Percentiles rank a stretch among this genome's conserved stretches.
These are phyloP conservation scores for Pelobates cultripes DNA, from an alignment of 2,797 vertebrate species.

Conservation along the genomic window DNA sequence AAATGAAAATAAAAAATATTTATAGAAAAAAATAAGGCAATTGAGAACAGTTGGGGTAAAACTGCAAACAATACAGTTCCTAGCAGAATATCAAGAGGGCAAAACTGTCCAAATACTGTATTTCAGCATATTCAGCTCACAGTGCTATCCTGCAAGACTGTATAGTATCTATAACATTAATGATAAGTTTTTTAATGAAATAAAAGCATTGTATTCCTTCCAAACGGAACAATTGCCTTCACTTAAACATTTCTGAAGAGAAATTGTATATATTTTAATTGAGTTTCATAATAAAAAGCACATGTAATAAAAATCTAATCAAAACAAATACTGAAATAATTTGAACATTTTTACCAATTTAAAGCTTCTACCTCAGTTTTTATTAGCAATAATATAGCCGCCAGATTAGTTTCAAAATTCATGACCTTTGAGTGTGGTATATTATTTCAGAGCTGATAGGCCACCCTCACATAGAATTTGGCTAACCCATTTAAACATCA, in stretches of 20 bases:
- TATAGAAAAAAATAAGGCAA: too few relatives aligned
- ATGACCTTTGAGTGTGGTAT: constrained; percentile 79
- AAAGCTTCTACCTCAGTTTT: constrained; percentile 73
- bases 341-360: constrained; percentile 71
- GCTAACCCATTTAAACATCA: constrained; percentile 89
- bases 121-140: too few relatives aligned
- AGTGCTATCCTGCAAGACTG: neutral
- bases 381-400: constrained; percentile 75
- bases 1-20: too few relatives aligned
- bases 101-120: too few relatives aligned
- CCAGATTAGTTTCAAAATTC: constrained; percentile 73
- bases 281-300: constrained; percentile 79
- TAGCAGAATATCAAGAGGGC: too few relatives aligned
- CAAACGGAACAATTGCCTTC: constrained; percentile 88
- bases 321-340: constrained; percentile 79
- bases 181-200: constrained; percentile 89
- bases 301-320: constrained; percentile 81
- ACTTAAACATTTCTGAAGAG: constrained; percentile 84
- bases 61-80: too few relatives aligned
- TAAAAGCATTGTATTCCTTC: constrained; percentile 81
- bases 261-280: constrained; percentile 84
- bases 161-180: constrained; percentile 69
- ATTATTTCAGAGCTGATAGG: constrained; percentile 83
- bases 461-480: constrained; percentile 88
- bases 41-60: too few relatives aligned